Base-by-base conservation (phyloP, 30 jellyfish, hydroid and myxozoan species). In the Euphysa ruthae region DNA sequence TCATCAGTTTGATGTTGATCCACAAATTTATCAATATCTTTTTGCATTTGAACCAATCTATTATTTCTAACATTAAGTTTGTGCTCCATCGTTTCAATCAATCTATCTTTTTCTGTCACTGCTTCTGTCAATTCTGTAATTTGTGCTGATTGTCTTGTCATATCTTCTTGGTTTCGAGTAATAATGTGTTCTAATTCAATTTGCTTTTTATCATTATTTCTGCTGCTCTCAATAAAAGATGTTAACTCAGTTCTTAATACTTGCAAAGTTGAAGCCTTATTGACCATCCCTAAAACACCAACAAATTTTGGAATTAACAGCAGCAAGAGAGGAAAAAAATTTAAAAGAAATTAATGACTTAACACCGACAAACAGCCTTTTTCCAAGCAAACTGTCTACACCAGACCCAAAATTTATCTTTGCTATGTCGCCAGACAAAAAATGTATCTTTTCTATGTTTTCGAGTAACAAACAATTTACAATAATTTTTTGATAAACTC, bases 241-340 rank as follows among this genome's bases (percentile, higher is more conserved):
- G 94, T 43, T 26, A 90, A 55, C 57, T 90, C 98, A 16, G 98
- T 66, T 19, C 95, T 79, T 24, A 90, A 73, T 0, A 84, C 93
- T 21, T 64, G 60, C 4, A 51, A n/a, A n/a, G n/a, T n/a, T n/a
- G n/a, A n/a, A n/a, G n/a, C n/a, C n/a, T n/a, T n/a, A n/a, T n/a
- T n/a, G n/a, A n/a, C n/a, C n/a, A n/a, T n/a, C n/a, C n/a, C n/a
- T n/a, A n/a, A n/a, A n/a, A n/a, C n/a, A n/a, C n/a, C n/a, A n/a
- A n/a, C n/a, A n/a, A n/a, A n/a, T n/a, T n/a, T n/a, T n/a, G n/a
- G n/a, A n/a, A n/a, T n/a, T n/a, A n/a, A n/a, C n/a, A n/a, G n/a
- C n/a, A n/a, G n/a, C n/a, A n/a, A n/a, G n/a, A n/a, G n/a, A n/a
- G n/a, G n/a, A n/a, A n/a, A n/a, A n/a, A n/a, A n/a, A n/a, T n/a